These are phyloP conservation scores for Barnardius zonarius DNA, from an alignment of 2,113 vertebrate genomes.

Conservation along the genomic window DNA sequence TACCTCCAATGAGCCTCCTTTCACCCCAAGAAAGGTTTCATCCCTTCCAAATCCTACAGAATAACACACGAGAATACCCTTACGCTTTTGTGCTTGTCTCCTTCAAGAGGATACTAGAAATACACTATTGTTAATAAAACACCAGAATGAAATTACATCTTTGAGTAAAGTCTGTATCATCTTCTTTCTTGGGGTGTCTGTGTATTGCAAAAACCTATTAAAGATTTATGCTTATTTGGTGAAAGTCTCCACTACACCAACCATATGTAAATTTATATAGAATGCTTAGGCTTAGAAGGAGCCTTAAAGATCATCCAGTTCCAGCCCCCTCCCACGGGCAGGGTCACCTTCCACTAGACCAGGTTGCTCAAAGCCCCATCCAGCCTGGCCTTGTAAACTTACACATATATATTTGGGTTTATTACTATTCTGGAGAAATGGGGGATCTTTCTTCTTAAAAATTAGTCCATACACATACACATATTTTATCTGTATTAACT, in stretches of 20 bases:
- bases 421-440: not conserved
- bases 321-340: not conserved
- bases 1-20: not conserved
- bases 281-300: not conserved
- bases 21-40: not conserved
- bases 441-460: not conserved
- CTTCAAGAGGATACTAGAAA: not conserved
- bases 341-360: not conserved
- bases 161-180: not conserved
- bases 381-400: not conserved
- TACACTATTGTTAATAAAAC: not conserved
- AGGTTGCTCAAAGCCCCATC: not conserved
- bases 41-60: not conserved
- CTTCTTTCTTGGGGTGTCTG: no score
- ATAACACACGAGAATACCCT: not conserved
- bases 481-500: not conserved
- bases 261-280: not conserved
- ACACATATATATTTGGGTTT: not conserved
- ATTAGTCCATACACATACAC: not conserved
- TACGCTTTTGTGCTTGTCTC: not conserved
- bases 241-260: not conserved
- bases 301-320: not conserved
- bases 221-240: not conserved
- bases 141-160: not conserved
- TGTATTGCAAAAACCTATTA: not conserved